Conservation (phyloP, 2,797 vertebrate species). For the Cygnus olor region DNA sequence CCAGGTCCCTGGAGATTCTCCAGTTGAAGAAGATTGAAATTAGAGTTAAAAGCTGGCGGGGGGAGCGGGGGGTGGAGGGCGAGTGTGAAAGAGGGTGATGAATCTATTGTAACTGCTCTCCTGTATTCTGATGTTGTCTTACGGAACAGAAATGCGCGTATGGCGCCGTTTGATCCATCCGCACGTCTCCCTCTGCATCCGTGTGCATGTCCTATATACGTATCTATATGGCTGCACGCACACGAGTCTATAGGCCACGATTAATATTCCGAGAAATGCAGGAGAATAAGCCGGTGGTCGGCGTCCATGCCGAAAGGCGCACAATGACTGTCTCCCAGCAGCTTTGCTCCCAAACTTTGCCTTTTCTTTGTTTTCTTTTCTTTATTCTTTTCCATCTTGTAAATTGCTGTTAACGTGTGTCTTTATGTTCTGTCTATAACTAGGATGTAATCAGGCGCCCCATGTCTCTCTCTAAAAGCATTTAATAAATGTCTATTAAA, state of each 20-base stretch:
- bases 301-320: neutral
- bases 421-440: constrained; percentile 84
- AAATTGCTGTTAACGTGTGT: constrained; percentile 82
- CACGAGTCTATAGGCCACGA: neutral
- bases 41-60: constrained; percentile 60
- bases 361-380: constrained; percentile 46
- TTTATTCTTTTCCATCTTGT: constrained; percentile 60
- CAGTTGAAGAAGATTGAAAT: constrained; percentile 67
- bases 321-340: neutral
- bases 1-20: constrained; percentile 62
- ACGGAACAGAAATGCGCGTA: neutral
- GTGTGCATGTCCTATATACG: neutral
- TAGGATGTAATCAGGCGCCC: constrained; percentile 85
- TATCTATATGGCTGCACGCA: neutral
- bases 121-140: constrained; percentile 2
- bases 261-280: constrained; percentile 18
- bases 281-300: neutral
- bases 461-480: constrained; percentile 86
- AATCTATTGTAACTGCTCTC: constrained; percentile 48
- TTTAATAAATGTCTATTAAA: constrained; percentile 90
- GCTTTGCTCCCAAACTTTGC: constrained; percentile 37
- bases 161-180: constrained; percentile 28
- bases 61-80: neutral
- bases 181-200: neutral
- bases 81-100: constrained; percentile 55